Evolutionary conservation across 2,113 vertebrate genomes (phyloP).

Genomic region (Mus spicilegus): DNA sequence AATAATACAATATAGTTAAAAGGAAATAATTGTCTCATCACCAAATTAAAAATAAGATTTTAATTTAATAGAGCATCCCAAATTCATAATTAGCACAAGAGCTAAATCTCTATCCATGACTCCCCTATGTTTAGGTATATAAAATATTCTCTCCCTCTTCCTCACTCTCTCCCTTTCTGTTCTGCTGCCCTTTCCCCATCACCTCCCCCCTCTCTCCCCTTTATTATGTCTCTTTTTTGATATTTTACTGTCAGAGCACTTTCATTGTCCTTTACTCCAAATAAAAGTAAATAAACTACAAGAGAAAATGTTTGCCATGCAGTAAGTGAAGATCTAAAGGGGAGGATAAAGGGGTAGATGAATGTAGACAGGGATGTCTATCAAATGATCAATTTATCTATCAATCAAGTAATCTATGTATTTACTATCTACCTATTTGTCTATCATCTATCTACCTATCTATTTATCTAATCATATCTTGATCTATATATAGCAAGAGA

Average conservation of each 20-base stretch:
- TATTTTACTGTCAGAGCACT: neutral
- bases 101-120: neutral
- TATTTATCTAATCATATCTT: neutral
- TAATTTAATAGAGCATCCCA: neutral
- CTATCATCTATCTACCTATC: neutral
- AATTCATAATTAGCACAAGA: neutral
- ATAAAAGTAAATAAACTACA: neutral
- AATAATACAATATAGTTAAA: neutral
- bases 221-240: neutral
- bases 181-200: neutral
- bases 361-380: neutral
- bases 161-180: neutral
- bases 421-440: neutral
- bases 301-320: neutral
- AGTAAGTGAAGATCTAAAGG: neutral
- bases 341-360: neutral
- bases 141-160: neutral
- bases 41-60: neutral
- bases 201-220: neutral
- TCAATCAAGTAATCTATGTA: neutral
- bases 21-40: neutral
- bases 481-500: neutral
- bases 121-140: neutral
- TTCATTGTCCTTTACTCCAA: neutral
- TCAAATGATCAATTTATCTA: neutral